Evolutionary conservation across 2,888 invertebrate genomes (phyloP).

Genomic region (Ganaspis brasiliensis): DNA sequence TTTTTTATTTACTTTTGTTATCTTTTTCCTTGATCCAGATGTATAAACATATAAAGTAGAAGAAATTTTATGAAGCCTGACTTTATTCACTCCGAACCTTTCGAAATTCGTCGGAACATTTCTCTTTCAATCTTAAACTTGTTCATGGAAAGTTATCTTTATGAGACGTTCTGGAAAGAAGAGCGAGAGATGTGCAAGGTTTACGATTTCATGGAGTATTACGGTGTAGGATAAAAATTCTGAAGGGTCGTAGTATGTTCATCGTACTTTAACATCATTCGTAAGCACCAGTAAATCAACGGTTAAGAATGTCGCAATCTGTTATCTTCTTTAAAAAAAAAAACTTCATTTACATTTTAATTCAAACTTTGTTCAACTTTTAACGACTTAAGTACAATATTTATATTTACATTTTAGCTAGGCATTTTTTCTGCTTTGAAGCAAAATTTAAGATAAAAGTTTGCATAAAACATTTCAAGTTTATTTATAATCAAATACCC

Average conservation of each 20-base stretch:
- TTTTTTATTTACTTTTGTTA: too few relatives aligned
- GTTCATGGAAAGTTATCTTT: conserved; percentile 26
- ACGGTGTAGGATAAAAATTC: conserved; percentile 7
- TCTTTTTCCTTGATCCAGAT: too few relatives aligned
- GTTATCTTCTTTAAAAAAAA: neutral
- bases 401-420: too few relatives aligned
- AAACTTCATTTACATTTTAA: neutral
- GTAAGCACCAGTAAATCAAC: neutral
- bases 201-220: conserved; percentile 22
- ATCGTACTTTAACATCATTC: neutral
- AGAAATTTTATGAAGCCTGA: neutral
- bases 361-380: neutral
- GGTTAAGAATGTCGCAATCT: neutral
- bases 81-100: neutral
- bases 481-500: too few relatives aligned
- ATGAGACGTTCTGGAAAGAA: conserved; percentile 25
- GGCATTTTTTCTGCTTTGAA: too few relatives aligned
- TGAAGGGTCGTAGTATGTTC: neutral
- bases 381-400: neutral
- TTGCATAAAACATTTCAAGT: too few relatives aligned
- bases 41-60: neutral
- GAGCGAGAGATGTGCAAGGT: neutral
- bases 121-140: conserved; percentile 7
- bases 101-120: neutral
- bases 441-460: too few relatives aligned